Conservation (phyloP, 2,888 invertebrate species). For the Mythimna albipuncta region DNA sequence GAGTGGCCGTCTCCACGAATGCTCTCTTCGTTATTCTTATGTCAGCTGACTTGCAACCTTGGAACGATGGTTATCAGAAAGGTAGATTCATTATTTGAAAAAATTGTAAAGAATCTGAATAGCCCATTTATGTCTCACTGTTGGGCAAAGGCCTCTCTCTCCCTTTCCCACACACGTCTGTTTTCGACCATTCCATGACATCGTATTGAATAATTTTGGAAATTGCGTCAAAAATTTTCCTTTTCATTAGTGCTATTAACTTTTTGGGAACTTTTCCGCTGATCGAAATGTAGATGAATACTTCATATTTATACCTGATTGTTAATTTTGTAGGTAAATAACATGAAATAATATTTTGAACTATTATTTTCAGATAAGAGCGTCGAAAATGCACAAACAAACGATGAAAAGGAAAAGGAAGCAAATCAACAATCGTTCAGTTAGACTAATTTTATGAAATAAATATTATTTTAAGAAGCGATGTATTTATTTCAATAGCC, state of each 20-base stretch:
- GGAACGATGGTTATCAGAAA: conserved; percentile 89
- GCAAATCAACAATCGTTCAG: background rate
- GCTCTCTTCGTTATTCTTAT: conserved; percentile 92
- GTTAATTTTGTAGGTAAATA: too few relatives aligned
- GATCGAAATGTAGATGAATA: background rate
- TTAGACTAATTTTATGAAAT: background rate
- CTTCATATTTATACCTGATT: too few relatives aligned
- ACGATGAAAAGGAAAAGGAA: conserved; percentile 31
- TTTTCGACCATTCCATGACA: background rate
- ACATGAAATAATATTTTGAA: too few relatives aligned
- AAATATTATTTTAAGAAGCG: background rate
- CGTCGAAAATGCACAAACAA: background rate
- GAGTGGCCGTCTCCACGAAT: conserved; percentile 91
- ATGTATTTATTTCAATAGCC: background rate
- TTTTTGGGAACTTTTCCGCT: background rate
- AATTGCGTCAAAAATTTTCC: background rate
- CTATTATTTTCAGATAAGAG: conserved; percentile 25
- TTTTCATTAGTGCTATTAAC: background rate
- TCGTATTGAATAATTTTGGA: background rate
- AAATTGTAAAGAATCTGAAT: background rate
- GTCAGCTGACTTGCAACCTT: conserved; percentile 92
- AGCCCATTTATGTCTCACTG: too few relatives aligned
- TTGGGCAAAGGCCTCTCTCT: too few relatives aligned
- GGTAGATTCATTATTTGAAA: conserved; percentile 43
- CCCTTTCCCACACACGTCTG: too few relatives aligned